Evolutionary conservation across 2,888 invertebrate species (phyloP).

Genomic region (Orgyia antiqua): DNA sequence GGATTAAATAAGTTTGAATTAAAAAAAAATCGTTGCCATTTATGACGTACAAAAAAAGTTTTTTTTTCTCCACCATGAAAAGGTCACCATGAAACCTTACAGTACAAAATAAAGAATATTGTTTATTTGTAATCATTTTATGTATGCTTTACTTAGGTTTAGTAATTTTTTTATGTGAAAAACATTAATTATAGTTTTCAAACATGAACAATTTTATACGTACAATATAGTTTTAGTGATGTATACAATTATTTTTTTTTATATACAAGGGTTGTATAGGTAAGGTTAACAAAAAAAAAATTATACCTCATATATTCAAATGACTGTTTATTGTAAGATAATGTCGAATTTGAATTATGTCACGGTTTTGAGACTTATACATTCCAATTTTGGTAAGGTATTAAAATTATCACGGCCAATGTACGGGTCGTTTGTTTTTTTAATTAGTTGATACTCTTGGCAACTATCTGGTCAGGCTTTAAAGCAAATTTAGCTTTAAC

Average conservation of each 20-base stretch:
- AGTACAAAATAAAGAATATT: constrained; percentile 69
- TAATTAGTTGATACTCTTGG: constrained; percentile 22
- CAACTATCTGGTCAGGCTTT: constrained; percentile 24
- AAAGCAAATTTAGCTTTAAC: constrained; percentile 57
- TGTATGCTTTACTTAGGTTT: constrained; percentile 71
- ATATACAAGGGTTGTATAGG: constrained; percentile 49
- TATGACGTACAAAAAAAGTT: constrained; percentile 34
- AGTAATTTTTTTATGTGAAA: constrained; percentile 34
- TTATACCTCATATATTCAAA: constrained; percentile 57
- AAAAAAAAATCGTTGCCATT: constrained; percentile 39
- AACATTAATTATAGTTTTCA: constrained; percentile 34
- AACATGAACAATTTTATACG: constrained; percentile 48
- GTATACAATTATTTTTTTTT: constrained; percentile 43
- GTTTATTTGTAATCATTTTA: constrained; percentile 57
- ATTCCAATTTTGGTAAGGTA: constrained; percentile 32
- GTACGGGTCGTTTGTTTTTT: constrained; percentile 17
- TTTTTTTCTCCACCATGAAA: constrained; percentile 11
- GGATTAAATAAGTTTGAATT: constrained; percentile 17
- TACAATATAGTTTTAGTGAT: constrained; percentile 46
- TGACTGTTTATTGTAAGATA: constrained; percentile 51
- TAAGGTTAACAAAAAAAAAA: constrained; percentile 44
- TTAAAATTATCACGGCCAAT: constrained; percentile 27
- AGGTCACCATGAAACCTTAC: constrained; percentile 48
- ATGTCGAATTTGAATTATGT: constrained; percentile 33
- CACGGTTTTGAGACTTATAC: constrained; percentile 11